Evolutionary conservation across 2,888 invertebrate species (phyloP).

Genomic region (Scaptomyza reducta): DNA sequence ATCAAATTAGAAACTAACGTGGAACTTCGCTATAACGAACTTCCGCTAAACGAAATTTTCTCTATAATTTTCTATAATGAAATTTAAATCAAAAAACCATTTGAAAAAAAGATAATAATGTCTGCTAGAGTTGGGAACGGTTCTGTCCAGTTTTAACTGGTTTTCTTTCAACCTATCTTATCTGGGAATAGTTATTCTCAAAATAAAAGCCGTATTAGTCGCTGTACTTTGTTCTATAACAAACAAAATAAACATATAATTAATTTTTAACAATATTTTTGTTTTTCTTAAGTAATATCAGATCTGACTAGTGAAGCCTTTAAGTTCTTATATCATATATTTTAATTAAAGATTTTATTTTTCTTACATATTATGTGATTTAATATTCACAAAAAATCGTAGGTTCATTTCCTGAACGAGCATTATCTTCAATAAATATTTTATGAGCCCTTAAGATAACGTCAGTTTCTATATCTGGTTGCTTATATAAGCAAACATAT

Average conservation of each 20-base stretch:
- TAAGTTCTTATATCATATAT: too few species aligned
- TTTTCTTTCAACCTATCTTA: conserved; percentile 6
- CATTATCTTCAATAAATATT: not conserved
- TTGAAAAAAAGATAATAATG: too few species aligned
- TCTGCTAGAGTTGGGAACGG: too few species aligned
- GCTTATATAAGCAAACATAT: not conserved
- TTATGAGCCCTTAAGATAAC: not conserved
- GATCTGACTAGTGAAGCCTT: too few species aligned
- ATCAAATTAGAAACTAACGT: too few species aligned
- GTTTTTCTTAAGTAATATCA: too few species aligned
- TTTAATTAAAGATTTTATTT: too few species aligned
- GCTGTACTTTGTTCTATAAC: not conserved
- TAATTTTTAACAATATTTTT: not conserved
- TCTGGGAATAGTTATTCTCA: not conserved
- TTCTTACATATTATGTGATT: too few species aligned
- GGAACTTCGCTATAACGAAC: too few species aligned
- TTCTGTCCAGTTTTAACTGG: conserved; percentile 8
- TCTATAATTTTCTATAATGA: too few species aligned
- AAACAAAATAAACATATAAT: not conserved
- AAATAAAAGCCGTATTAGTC: not conserved
- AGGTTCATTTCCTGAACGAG: not conserved
- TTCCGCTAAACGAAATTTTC: too few species aligned
- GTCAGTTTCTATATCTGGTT: not conserved
- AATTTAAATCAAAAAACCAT: too few species aligned
- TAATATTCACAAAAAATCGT: not conserved